Base-by-base conservation (phyloP, 2,113 vertebrate genomes). In the Hippocampus mohnikei region DNA sequence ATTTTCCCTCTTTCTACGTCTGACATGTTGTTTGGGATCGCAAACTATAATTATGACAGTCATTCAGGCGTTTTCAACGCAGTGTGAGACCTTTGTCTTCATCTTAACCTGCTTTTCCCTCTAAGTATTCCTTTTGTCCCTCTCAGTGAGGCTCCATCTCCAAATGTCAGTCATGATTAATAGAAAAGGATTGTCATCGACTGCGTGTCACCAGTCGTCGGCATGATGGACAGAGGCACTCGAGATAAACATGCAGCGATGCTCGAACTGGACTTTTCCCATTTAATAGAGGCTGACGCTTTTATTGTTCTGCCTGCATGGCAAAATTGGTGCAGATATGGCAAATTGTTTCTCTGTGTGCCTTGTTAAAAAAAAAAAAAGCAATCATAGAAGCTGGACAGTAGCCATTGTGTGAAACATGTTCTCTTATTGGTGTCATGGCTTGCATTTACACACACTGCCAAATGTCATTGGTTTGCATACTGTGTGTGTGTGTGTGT, bases 381-480 rank as follows among this genome's bases (percentile, higher is more conserved):
- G 85, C 88, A 93, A 91, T 92, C 91, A 92, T 87, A 84, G 86
- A 83, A 80, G 84, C 88, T 68, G 81, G 80, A 90, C 90, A 91
- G 90, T 89, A 77, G 88, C 87, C 82, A 90, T 89, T 89, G 88
- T 89, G 88, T 91, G 63, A 81, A 89, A 80, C 87, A 88, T 84
- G 84, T 85, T 84, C 78, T 84, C 80, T 91, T 88, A 92, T 90
- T 90, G 87, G 89, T 92, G 89, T 92, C 89, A 85, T 84, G 89
- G 86, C 89, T 91, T 92, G 89, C 88, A 90, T 90, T 93, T 91
- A 87, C 82, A 89, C 85, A 88, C 88, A 91, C 89, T 90, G 85
- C 88, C 73, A 90, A 89, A 90, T 89, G 87, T 88, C 83, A 85
- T 76, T 82, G 67, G 74, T 88, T 68, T 81, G 23, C 76, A 41